These are phyloP conservation scores for Apis laboriosa DNA, from an alignment of 1,140 invertebrate species.

Conservation along the genomic window DNA sequence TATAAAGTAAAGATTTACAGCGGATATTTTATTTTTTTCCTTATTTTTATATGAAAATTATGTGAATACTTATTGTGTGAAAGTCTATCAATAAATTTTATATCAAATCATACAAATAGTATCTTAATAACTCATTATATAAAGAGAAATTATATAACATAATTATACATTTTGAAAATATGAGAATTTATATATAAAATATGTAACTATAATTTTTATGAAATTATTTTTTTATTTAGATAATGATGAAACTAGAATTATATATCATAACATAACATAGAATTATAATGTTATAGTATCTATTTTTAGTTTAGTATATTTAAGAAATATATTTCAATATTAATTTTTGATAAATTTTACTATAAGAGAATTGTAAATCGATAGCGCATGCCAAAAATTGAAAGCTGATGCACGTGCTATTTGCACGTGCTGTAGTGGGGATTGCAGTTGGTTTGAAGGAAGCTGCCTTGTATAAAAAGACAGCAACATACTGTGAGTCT, in stretches of 20 bases:
- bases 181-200: neutral
- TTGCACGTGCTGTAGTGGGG: constrained; percentile 56
- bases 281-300: no score
- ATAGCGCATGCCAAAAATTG: neutral
- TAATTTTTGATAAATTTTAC: no score
- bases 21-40: neutral
- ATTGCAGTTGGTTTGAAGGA: constrained; percentile 49
- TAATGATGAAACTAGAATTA: no score
- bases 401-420: constrained; percentile 4
- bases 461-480: constrained; percentile 65
- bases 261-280: no score
- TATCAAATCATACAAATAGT: neutral
- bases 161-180: neutral
- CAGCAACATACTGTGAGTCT: constrained; percentile 7
- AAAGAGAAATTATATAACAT: neutral
- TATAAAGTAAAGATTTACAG: neutral
- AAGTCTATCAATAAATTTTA: neutral
- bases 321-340: neutral
- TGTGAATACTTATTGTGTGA: neutral
- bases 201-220: neutral
- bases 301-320: neutral
- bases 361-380: neutral
- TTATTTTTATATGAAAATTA: neutral
- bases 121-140: neutral
- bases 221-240: no score